Percentiles rank a stretch among this genome's conserved stretches.
Evolutionary conservation across 35 echinoderm and acorn worm genomes (phyloP).

Genomic region (Apostichopus japonicus): DNA sequence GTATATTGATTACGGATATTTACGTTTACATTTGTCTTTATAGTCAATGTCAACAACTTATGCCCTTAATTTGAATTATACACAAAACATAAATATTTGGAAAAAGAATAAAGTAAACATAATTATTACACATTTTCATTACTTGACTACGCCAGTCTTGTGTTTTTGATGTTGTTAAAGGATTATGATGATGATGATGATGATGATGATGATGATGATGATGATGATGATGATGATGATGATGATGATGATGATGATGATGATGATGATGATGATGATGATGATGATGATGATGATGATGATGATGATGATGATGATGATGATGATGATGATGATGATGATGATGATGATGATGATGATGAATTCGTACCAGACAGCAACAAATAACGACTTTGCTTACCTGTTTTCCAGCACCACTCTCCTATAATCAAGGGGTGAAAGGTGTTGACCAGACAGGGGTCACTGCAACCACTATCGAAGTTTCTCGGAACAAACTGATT

Average conservation of each 20-base stretch:
- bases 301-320: neutral
- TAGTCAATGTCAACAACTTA: too few relatives aligned
- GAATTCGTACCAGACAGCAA: neutral
- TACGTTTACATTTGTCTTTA: too few relatives aligned
- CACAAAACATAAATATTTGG: too few relatives aligned
- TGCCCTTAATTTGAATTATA: too few relatives aligned
- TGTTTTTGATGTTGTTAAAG: too few relatives aligned
- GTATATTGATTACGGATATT: too few relatives aligned
- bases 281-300: neutral
- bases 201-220: slow-evolving; percentile 40
- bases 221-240: slow-evolving; percentile 39
- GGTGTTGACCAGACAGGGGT: neutral
- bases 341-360: slow-evolving; percentile 34
- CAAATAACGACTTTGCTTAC: too few relatives aligned
- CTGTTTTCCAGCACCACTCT: neutral
- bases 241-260: slow-evolving; percentile 16
- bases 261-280: slow-evolving; percentile 35
- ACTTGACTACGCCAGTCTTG: too few relatives aligned
- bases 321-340: slow-evolving; percentile 2
- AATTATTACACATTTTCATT: too few relatives aligned
- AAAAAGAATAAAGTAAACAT: too few relatives aligned
- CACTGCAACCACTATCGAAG: neutral
- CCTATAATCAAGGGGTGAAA: neutral
- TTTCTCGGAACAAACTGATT: neutral
- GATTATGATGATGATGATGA: slow-evolving; percentile 31